Evolutionary conservation across 2,888 invertebrate genomes (phyloP).

Genomic region (Cistogaster globosa): DNA sequence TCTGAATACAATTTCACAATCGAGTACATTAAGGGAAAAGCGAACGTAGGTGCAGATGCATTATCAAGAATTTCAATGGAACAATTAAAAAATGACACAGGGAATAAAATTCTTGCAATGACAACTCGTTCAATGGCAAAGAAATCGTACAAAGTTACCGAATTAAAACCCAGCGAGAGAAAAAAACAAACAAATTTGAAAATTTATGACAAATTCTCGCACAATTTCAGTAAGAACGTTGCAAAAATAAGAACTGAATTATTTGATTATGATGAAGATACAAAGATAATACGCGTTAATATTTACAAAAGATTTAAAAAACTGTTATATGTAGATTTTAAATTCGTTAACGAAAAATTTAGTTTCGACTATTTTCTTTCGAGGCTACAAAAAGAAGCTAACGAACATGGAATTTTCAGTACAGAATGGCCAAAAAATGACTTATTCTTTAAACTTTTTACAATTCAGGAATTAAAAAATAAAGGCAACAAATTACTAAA

Average conservation of each 20-base stretch:
- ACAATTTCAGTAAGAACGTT: not conserved
- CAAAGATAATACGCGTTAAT: not conserved
- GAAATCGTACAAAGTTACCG: slow-evolving; percentile 1
- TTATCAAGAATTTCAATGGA: slow-evolving; percentile 44
- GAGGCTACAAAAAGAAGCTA: not conserved
- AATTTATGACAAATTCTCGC: not conserved
- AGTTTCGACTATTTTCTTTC: not conserved
- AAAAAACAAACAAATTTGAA: too few relatives aligned
- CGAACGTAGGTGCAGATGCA: slow-evolving; percentile 63
- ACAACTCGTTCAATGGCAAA: not conserved
- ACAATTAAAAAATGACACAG: too few relatives aligned
- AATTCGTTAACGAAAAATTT: not conserved
- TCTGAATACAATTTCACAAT: slow-evolving; percentile 73
- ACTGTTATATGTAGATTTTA: not conserved
- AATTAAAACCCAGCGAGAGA: not conserved
- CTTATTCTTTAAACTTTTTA: too few relatives aligned
- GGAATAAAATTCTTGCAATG: not conserved
- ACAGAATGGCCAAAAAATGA: slow-evolving; percentile 2
- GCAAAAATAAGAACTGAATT: slow-evolving; percentile 15
- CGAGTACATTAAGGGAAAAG: slow-evolving; percentile 69
- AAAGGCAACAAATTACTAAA: not conserved
- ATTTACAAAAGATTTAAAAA: slow-evolving; percentile 4
- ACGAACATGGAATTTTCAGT: not conserved
- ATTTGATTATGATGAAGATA: not conserved
- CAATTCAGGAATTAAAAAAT: too few relatives aligned